phyloP scores from a whole-genome alignment of 37 sponge, comb jelly and placozoan genomes.

The Halichondria panicea region DNA sequence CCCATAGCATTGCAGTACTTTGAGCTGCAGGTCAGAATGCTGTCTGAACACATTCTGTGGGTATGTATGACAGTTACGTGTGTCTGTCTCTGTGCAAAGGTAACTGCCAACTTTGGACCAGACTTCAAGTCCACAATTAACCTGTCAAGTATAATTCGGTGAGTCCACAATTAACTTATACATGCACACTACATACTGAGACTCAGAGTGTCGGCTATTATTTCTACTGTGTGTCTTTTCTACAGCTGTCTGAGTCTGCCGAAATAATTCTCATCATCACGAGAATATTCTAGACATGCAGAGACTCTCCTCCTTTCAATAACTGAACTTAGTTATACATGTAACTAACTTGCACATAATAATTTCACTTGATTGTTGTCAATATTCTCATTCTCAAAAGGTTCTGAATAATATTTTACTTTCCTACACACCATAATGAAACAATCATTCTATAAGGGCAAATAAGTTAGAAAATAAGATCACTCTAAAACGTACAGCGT shows the following conservation, averaged over 20 bases:
- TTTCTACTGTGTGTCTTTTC: conserved; percentile 3
- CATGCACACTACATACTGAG: too few species aligned
- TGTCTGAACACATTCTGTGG: conserved; percentile 57
- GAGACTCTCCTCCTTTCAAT: not conserved
- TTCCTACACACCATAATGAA: too few species aligned
- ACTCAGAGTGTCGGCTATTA: too few species aligned
- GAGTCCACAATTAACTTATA: conserved; percentile 29
- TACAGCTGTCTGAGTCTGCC: conserved; percentile 78
- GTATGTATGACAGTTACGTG: too few species aligned
- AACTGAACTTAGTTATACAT: too few species aligned
- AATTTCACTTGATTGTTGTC: too few species aligned
- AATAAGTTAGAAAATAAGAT: too few species aligned
- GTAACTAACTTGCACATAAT: not conserved
- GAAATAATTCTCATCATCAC: conserved; percentile 47
- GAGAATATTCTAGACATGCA: conserved; percentile 72
- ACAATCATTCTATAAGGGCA: too few species aligned
- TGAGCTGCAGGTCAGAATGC: conserved; percentile 54
- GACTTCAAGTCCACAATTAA: conserved; percentile 61
- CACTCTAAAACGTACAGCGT: too few species aligned
- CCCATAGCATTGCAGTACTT: conserved; percentile 58
- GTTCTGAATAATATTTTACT: too few species aligned
- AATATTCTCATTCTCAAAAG: too few species aligned
- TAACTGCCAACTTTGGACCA: conserved; percentile 93
- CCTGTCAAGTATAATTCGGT: conserved; percentile 51
- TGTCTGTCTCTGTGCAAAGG: conserved; percentile 17